Percentiles rank a stretch among this genome's conserved stretches.
Evolutionary conservation across 2,888 invertebrate species (phyloP).

Genomic region (Pseudolycoriella hygida): DNA sequence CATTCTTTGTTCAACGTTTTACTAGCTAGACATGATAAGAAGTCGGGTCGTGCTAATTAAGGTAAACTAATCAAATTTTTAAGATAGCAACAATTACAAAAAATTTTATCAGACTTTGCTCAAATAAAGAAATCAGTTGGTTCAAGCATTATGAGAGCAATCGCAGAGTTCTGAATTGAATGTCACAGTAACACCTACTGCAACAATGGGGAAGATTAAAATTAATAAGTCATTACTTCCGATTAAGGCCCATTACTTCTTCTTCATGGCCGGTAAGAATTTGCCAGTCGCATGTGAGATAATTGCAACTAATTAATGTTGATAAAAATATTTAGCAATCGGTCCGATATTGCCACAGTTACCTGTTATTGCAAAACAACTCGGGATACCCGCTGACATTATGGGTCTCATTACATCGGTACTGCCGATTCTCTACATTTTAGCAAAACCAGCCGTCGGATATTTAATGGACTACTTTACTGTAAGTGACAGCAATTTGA

Average conservation of each 20-base stretch:
- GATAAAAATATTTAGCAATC: too few species aligned
- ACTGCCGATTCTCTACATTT: conserved; percentile 55
- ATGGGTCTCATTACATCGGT: conserved; percentile 64
- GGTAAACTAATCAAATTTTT: too few species aligned
- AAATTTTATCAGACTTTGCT: too few species aligned
- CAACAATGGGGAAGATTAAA: conserved; percentile 27
- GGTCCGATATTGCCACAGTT: conserved; percentile 67
- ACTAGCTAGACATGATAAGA: too few species aligned
- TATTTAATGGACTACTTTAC: conserved; percentile 57
- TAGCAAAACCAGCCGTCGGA: conserved; percentile 61
- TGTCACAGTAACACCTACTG: too few species aligned
- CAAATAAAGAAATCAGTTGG: too few species aligned
- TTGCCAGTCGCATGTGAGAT: not conserved
- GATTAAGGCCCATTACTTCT: conserved; percentile 73
- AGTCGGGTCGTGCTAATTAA: too few species aligned
- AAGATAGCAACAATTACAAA: too few species aligned
- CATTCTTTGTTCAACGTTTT: too few species aligned
- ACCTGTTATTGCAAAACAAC: conserved; percentile 57
- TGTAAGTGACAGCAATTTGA: conserved; percentile 18
- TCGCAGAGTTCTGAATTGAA: too few species aligned
- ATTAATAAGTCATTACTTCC: conserved; percentile 55
- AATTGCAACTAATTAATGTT: too few species aligned
- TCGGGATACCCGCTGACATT: conserved; percentile 54
- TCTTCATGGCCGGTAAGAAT: conserved; percentile 67
- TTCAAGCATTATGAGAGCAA: too few species aligned